Percentiles rank a stretch among this genome's conserved stretches.
Evolutionary conservation across 2,888 invertebrate species (phyloP).

Genomic region (Rotaria socialis): DNA sequence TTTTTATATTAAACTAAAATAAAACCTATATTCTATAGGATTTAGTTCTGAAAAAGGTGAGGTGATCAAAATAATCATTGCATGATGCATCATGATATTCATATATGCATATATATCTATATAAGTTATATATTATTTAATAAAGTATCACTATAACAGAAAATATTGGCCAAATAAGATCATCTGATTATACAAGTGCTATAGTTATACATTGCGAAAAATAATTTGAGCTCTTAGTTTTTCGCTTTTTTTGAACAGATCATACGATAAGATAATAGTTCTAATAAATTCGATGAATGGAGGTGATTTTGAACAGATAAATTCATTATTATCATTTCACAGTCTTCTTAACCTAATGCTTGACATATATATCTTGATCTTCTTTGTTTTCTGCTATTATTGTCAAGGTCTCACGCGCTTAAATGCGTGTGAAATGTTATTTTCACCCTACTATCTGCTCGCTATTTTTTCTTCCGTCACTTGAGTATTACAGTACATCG

Average conservation of each 20-base stretch:
- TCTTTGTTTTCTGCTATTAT: background rate
- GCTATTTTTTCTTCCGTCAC: background rate
- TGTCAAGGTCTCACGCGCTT: background rate
- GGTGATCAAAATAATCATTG: background rate
- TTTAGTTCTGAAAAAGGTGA: background rate
- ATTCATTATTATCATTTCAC: background rate
- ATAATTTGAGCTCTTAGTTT: background rate
- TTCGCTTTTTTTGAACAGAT: too few species aligned
- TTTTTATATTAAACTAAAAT: background rate
- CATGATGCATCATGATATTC: constrained; percentile 2
- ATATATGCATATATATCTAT: background rate
- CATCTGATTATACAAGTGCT: background rate
- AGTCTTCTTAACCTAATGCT: background rate
- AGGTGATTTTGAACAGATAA: background rate
- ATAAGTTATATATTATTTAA: background rate
- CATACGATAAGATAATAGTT: background rate
- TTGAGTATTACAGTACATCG: background rate
- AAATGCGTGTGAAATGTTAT: background rate
- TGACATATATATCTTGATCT: background rate
- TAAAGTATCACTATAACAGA: background rate
- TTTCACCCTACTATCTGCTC: background rate
- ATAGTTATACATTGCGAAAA: background rate
- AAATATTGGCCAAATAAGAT: background rate
- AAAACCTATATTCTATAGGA: background rate
- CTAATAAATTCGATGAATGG: background rate